Evolutionary conservation across 2,113 vertebrate species (phyloP).

Genomic region (Castor canadensis): DNA sequence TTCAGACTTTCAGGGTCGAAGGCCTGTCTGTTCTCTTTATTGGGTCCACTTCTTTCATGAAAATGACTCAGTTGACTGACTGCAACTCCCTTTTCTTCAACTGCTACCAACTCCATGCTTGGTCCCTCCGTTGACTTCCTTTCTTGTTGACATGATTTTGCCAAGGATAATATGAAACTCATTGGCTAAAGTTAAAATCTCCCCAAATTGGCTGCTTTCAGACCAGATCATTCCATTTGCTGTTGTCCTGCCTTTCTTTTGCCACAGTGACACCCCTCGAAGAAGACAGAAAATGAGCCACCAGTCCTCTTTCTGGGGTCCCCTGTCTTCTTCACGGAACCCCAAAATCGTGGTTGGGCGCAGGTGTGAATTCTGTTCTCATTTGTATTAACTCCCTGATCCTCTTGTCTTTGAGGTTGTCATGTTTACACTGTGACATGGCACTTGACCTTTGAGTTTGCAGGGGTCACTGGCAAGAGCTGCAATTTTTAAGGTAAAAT

Average conservation of each 20-base stretch:
- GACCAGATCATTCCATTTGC: neutral
- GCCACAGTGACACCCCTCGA: neutral
- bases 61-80: neutral
- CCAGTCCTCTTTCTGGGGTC: neutral
- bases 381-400: neutral
- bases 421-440: fast-evolving
- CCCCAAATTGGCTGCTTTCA: neutral
- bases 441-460: neutral
- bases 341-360: too few relatives aligned
- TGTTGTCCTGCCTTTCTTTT: neutral
- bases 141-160: neutral
- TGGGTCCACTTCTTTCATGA: neutral
- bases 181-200: neutral
- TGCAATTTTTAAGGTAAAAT: neutral
- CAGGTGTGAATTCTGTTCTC: neutral
- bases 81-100: neutral
- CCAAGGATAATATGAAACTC: neutral
- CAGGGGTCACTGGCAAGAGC: neutral
- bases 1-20: neutral
- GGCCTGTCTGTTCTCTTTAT: neutral
- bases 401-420: neutral
- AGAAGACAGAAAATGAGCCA: neutral
- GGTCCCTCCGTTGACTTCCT: neutral
- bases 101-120: neutral
- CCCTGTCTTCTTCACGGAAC: neutral